phyloP scores from a whole-genome alignment of 2,113 vertebrate genomes.

The Myrmophylax atrothorax region DNA sequence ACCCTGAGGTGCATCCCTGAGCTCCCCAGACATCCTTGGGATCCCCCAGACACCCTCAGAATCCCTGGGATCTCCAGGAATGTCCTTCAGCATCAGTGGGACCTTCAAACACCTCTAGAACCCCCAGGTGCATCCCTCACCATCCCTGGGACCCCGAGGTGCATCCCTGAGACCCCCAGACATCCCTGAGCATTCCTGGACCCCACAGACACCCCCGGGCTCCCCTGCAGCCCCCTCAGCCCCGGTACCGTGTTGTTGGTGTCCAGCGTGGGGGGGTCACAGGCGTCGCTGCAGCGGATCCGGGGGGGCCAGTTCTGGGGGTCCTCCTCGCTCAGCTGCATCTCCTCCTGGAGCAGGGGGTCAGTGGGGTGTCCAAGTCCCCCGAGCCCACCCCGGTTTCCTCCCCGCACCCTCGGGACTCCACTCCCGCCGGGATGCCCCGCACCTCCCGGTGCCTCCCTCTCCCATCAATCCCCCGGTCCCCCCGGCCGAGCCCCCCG shows the following conservation, averaged over 20 bases:
- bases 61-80: too few species aligned
- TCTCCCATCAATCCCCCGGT: neutral
- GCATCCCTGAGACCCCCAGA: neutral
- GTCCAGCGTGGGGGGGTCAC: constrained; percentile 65
- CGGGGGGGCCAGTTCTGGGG: neutral
- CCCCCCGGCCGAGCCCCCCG: rapidly evolving
- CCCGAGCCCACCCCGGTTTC: neutral
- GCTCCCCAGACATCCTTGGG: rapidly evolving
- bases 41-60: too few species aligned
- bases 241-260: constrained; percentile 65
- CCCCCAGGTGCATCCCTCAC: neutral
- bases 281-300: constrained; percentile 70
- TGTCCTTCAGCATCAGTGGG: neutral
- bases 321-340: neutral
- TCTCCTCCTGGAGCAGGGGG: neutral
- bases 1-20: too few species aligned
- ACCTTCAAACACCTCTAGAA: neutral
- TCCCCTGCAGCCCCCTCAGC: rapidly evolving
- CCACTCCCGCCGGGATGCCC: neutral
- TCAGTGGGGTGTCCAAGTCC: neutral
- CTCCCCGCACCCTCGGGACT: neutral
- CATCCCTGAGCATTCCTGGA: neutral
- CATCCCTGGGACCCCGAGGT: too few species aligned
- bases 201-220: neutral
- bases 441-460: neutral